phyloP scores from a whole-genome alignment of 2,113 vertebrate genomes.

The Oncorhynchus clarkii region DNA sequence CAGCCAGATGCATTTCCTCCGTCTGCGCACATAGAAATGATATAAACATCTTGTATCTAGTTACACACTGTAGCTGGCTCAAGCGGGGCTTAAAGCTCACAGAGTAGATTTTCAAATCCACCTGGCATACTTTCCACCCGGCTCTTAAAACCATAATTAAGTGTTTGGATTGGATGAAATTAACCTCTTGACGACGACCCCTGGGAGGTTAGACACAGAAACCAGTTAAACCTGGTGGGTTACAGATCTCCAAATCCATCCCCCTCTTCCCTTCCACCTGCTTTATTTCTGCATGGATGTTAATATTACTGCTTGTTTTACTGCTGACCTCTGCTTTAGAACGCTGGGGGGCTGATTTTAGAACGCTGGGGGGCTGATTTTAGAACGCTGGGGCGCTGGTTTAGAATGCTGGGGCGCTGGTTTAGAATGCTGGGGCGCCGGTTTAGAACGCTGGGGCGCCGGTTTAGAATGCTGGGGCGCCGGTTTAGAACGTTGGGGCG shows the following conservation, averaged over 20 bases:
- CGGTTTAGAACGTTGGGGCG: no score
- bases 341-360: no score
- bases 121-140: slow-evolving; percentile 37
- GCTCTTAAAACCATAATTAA: slow-evolving; percentile 65
- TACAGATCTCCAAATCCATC: slow-evolving; percentile 7
- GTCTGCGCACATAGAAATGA: not conserved
- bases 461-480: no score
- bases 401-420: no score
- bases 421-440: no score
- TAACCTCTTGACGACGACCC: slow-evolving; percentile 58
- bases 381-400: no score
- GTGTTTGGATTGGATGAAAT: slow-evolving; percentile 64
- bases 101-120: slow-evolving; percentile 30
- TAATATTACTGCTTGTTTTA: slow-evolving; percentile 70
- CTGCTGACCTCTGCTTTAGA: slow-evolving; percentile 49
- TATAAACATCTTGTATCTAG: not conserved
- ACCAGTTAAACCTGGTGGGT: slow-evolving; percentile 12
- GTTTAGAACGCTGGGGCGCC: no score
- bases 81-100: not conserved
- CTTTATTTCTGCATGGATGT: slow-evolving; percentile 61
- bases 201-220: slow-evolving; percentile 42
- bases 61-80: not conserved
- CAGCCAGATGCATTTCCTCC: not conserved
- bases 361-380: no score
- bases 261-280: slow-evolving; percentile 37